Conservation (phyloP, 2,113 vertebrate species). For the Odontophorus gujanensis region DNA sequence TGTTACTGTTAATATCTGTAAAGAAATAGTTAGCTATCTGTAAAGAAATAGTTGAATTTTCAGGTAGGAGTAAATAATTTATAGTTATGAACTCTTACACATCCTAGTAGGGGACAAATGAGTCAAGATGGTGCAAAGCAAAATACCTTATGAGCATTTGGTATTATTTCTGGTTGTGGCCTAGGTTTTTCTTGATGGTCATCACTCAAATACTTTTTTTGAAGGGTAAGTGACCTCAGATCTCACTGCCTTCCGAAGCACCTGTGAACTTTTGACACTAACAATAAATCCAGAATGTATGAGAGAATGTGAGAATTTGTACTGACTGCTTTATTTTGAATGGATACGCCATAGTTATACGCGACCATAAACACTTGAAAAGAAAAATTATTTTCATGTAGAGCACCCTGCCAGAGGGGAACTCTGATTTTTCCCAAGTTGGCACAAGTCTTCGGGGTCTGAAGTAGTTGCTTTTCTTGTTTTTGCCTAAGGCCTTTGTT, state of each 20-base stretch:
- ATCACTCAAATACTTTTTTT: background rate
- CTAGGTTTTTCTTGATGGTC: background rate
- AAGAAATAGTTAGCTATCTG: background rate
- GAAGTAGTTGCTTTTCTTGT: background rate
- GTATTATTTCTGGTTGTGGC: rapidly evolving
- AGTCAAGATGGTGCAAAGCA: background rate
- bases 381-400: background rate
- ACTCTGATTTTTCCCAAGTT: background rate
- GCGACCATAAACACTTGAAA: background rate
- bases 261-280: background rate
- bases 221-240: background rate
- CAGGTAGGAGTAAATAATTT: background rate
- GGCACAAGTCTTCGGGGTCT: background rate
- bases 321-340: background rate
- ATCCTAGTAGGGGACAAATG: background rate
- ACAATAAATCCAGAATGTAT: background rate
- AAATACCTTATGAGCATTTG: background rate
- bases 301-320: background rate
- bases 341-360: background rate
- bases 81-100: background rate
- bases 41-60: background rate
- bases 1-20: too few species aligned
- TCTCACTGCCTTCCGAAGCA: background rate
- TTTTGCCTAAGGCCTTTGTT: background rate
- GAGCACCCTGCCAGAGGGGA: background rate